phyloP scores from a whole-genome alignment of 2,888 invertebrate species.

The Endomychus coccineus region DNA sequence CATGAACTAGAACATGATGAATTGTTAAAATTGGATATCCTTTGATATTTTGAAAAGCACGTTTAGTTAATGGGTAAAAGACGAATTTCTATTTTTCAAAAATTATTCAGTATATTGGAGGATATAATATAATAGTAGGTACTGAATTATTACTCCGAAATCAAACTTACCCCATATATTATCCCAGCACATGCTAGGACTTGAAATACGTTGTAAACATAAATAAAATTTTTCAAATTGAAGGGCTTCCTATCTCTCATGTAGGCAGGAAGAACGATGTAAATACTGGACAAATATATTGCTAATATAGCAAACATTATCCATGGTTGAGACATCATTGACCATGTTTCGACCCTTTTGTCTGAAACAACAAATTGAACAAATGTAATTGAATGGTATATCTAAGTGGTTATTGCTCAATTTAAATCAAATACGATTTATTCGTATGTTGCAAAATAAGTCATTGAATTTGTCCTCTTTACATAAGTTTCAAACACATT shows the following conservation, averaged over 20 bases:
- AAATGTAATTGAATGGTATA: neutral
- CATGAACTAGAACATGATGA: too few relatives aligned
- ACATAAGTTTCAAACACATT: too few relatives aligned
- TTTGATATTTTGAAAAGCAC: too few relatives aligned
- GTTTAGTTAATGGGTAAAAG: too few relatives aligned
- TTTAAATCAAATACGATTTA: too few relatives aligned
- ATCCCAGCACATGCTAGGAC: slow-evolving; percentile 60
- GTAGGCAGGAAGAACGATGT: slow-evolving; percentile 49
- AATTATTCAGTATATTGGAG: too few relatives aligned
- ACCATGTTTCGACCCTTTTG: slow-evolving; percentile 46
- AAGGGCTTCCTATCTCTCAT: slow-evolving; percentile 67
- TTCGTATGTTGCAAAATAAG: too few relatives aligned
- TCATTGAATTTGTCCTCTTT: too few relatives aligned
- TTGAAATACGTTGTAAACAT: slow-evolving; percentile 75
- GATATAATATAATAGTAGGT: neutral
- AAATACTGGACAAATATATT: slow-evolving; percentile 47
- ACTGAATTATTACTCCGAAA: neutral
- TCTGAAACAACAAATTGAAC: slow-evolving; percentile 5
- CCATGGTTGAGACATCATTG: slow-evolving; percentile 47
- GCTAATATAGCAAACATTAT: slow-evolving; percentile 43
- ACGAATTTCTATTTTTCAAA: too few relatives aligned
- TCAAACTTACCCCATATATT: slow-evolving; percentile 60
- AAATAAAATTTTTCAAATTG: slow-evolving; percentile 57
- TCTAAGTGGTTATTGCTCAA: too few relatives aligned
- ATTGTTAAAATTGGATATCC: too few relatives aligned